These are phyloP conservation scores for Pleuronectes platessa DNA, from an alignment of 2,113 vertebrate species.

Conservation along the genomic window DNA sequence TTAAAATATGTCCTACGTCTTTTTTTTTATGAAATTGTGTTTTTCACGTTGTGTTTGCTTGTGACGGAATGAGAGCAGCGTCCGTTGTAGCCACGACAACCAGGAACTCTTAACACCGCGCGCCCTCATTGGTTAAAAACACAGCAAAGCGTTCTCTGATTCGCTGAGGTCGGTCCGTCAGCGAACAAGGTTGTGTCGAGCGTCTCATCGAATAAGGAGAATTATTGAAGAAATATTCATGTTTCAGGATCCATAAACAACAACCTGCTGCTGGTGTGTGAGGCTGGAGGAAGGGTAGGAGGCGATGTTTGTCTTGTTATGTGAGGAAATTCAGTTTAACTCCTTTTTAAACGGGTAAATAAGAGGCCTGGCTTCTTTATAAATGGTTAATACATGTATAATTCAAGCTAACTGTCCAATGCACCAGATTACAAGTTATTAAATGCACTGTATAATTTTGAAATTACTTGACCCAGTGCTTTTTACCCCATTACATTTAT, in stretches of 20 bases:
- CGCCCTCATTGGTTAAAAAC: constrained; percentile 34
- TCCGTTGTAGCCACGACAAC: constrained; percentile 69
- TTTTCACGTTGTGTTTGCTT: neutral
- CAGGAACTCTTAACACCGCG: constrained; percentile 1
- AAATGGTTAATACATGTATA: neutral
- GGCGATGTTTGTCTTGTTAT: neutral
- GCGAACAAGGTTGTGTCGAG: neutral
- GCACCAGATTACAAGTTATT: neutral
- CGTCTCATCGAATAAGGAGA: neutral
- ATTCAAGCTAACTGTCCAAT: neutral
- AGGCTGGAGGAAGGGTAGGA: constrained; percentile 47
- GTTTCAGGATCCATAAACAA: neutral
- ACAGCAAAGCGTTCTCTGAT: constrained; percentile 22
- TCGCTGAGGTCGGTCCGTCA: neutral
- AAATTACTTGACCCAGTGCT: too few species aligned
- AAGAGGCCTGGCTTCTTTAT: neutral
- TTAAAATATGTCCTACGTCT: neutral
- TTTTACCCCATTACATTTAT: too few species aligned
- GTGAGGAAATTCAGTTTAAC: neutral
- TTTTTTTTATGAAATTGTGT: neutral
- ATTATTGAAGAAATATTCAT: neutral
- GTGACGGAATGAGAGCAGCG: constrained; percentile 52
- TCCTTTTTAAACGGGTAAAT: neutral
- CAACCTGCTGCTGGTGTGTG: neutral
- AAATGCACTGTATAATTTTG: too few species aligned